Evolutionary conservation across 1,140 invertebrate species (phyloP), one percentile per base, ranked within the genome.

Genomic region (Armadillidium nasatum): DNA sequence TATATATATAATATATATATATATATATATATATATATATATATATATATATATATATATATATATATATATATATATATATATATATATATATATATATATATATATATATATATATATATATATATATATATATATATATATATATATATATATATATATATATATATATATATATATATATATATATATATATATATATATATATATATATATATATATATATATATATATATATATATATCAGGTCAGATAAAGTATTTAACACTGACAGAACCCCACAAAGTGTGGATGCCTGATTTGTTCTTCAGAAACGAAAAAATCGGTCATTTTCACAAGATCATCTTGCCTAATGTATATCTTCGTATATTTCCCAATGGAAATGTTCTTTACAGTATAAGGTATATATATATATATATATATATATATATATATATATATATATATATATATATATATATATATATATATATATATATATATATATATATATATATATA

Each of bases 301-400:
- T 88, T 97, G 76, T 97, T 98, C 88, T 97, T 98, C 85, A 79
- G 76, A 60, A 97, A 98, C 83, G 95, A 98, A 87, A 97, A 97
- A 85, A 94, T 94, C 83, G 94, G 95, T 60, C 94, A 97, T 84
- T 96, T 97, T 85, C 95, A 98, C 85, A 94, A 96, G 84, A 97
- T 98, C 85, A 96, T 96, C 83, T 94, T 96, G 93, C 94, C 94
- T 71, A 97, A 98, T 85, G 94, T 98, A 74, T 95, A 98, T 87
- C 95, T 98, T 83, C 87, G 96, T 82, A 97, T 98, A 83, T 95
- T 96, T 87, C 94, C 95, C 69, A 90, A 96, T 83, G 96, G 96
- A 76, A 92, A 92, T 72, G 95, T 98, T 82, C 89, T 98, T 75
- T 97, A 97, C 88, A 96, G 94, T 88, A 97, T 97, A 88, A 90